phyloP scores from a whole-genome alignment of 2,113 vertebrate genomes.

The Phylloscopus trochiloides region DNA sequence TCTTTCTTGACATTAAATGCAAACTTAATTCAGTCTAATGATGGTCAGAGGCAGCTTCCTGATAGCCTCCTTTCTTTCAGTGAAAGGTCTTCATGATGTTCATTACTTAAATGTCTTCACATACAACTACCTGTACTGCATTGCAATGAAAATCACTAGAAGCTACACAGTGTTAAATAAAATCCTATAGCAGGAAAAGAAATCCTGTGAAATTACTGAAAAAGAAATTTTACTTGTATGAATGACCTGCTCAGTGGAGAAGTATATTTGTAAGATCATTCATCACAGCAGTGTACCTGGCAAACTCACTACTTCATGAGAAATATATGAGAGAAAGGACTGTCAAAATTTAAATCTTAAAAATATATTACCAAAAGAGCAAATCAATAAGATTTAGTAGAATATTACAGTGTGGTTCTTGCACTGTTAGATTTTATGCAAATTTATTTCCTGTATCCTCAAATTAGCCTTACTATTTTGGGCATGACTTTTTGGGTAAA shows the following conservation, averaged over 20 bases:
- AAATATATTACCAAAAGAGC: background rate
- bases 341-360: background rate
- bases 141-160: slow-evolving; percentile 3
- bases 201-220: background rate
- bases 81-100: background rate
- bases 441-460: background rate
- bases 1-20: background rate
- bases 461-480: background rate
- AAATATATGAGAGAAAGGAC: background rate
- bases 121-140: background rate
- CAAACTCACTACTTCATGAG: background rate
- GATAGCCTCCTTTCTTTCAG: background rate
- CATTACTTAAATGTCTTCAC: background rate
- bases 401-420: background rate
- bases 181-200: background rate
- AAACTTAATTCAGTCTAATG: background rate
- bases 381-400: background rate
- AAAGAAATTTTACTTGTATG: background rate
- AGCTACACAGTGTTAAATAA: background rate
- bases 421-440: background rate
- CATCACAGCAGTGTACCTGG: background rate
- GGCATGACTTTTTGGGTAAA: background rate
- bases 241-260: background rate
- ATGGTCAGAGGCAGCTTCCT: background rate
- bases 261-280: background rate